A percentile compares a stretch with the other conserved stretches of the same genome.
phyloP scores from a whole-genome alignment of 2,113 vertebrate genomes.

The Misgurnus anguillicaudatus region DNA sequence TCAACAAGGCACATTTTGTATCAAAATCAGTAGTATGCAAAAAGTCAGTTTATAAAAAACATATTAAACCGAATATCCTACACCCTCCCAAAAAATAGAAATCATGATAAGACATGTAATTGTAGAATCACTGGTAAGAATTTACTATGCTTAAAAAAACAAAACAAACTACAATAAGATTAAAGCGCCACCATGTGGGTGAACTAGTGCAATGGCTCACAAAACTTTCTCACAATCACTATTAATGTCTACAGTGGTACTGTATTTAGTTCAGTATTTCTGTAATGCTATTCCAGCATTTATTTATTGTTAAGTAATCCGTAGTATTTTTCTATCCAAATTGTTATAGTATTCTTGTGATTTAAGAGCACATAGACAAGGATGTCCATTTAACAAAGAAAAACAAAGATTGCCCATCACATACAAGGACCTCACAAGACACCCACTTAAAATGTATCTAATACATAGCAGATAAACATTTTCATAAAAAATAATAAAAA shows the following conservation, averaged over 20 bases:
- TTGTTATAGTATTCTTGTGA: neutral
- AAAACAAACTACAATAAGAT: too few relatives aligned
- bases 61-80: too few relatives aligned
- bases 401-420: too few relatives aligned
- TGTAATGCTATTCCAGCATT: neutral
- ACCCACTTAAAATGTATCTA: neutral
- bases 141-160: too few relatives aligned
- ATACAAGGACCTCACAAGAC: neutral
- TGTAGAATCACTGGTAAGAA: too few relatives aligned
- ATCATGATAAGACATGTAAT: too few relatives aligned
- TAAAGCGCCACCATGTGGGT: constrained; percentile 15
- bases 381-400: too few relatives aligned
- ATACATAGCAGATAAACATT: neutral
- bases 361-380: neutral
- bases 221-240: neutral
- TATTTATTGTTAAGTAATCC: neutral
- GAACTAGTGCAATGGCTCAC: neutral
- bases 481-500: neutral
- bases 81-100: too few relatives aligned
- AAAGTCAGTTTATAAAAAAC: too few relatives aligned
- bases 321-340: neutral
- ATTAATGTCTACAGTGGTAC: neutral
- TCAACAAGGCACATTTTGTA: too few relatives aligned
- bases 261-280: neutral
- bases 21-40: too few relatives aligned